Percentiles rank a stretch among this genome's conserved stretches.
phyloP scores from a whole-genome alignment of 2,797 vertebrate genomes.

The Myotis myotis region DNA sequence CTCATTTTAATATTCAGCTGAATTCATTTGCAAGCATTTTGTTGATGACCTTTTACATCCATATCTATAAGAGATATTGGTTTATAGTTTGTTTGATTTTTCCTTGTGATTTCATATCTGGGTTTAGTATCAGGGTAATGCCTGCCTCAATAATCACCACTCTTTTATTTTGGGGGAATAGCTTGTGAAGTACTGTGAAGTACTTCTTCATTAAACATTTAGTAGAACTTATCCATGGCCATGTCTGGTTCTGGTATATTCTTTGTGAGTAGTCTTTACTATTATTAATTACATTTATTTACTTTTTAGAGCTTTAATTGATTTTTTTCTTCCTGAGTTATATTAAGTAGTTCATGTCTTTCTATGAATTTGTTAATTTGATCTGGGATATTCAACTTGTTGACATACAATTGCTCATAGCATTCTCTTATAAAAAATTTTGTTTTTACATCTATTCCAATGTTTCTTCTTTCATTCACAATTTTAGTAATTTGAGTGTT shows the following conservation, averaged over 20 bases:
- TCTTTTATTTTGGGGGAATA: neutral
- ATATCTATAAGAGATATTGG: neutral
- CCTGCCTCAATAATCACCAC: neutral
- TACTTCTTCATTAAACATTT: neutral
- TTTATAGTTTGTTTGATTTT: neutral
- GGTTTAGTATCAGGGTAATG: neutral
- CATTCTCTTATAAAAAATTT: neutral
- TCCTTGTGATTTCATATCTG: neutral
- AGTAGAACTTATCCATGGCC: neutral
- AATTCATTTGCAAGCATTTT: neutral
- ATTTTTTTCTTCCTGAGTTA: neutral
- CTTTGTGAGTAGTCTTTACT: neutral
- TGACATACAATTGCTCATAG: neutral
- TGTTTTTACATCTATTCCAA: neutral
- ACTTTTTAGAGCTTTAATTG: neutral
- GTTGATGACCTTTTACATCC: neutral
- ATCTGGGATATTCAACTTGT: neutral
- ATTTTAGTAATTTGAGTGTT: neutral
- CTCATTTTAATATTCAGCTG: neutral
- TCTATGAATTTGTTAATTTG: neutral
- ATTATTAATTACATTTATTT: neutral
- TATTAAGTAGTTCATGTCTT: neutral
- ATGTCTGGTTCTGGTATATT: neutral
- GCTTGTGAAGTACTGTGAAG: neutral
- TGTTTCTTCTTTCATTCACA: neutral